Conservation (phyloP, 2,797 vertebrate genomes). For the Orientallactaga sibirica region DNA sequence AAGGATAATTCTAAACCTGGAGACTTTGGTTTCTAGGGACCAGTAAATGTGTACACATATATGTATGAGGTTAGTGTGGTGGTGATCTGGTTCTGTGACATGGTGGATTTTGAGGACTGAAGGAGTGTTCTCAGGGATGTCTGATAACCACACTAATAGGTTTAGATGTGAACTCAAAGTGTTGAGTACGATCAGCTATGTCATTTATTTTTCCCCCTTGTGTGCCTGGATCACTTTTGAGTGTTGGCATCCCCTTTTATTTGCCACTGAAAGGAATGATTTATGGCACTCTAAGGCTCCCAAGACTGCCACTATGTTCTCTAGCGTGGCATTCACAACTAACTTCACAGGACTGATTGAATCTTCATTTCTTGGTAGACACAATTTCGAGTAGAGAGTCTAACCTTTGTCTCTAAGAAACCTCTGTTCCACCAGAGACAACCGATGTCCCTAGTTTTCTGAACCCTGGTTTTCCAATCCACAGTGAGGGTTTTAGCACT, state of each 20-base stretch:
- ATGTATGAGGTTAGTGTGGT: rapidly evolving
- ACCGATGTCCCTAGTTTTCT: neutral
- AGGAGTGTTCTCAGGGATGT: neutral
- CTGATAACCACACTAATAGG: neutral
- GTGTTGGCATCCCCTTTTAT: neutral
- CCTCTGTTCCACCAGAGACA: neutral
- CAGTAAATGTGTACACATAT: neutral
- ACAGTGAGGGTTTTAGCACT: neutral
- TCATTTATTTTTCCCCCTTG: neutral
- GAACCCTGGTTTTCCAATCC: too few relatives aligned
- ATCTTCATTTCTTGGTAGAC: neutral
- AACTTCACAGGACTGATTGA: neutral
- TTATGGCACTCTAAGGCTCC: neutral
- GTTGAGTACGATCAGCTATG: neutral
- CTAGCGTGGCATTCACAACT: neutral
- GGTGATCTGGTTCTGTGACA: neutral
- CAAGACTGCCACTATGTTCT: neutral
- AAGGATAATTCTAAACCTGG: neutral
- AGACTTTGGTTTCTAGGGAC: neutral
- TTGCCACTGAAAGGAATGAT: neutral
- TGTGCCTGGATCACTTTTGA: neutral
- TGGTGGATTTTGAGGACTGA: neutral
- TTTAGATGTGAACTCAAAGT: neutral
- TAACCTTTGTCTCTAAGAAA: neutral
- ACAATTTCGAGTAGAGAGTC: neutral